Percentiles rank a stretch among this genome's conserved stretches.
Conservation (phyloP, 1,140 invertebrate genomes). For the Drosophila oshimai region DNA sequence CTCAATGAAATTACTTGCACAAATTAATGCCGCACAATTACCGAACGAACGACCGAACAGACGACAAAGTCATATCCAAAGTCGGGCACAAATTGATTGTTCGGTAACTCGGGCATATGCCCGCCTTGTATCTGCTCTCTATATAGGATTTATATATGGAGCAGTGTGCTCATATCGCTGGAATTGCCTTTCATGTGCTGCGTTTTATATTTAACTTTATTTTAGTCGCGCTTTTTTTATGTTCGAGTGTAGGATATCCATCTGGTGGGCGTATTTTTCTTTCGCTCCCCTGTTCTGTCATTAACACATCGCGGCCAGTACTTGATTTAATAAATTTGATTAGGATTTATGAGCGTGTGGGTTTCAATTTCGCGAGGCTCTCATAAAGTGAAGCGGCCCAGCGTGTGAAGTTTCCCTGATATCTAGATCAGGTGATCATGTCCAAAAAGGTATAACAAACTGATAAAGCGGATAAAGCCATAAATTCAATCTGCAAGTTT, state of each 20-base stretch:
- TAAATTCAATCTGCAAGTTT: background rate
- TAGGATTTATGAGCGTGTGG: constrained; percentile 68
- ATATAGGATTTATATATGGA: constrained; percentile 32
- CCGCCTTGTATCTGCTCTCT: constrained; percentile 15
- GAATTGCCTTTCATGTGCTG: constrained; percentile 33
- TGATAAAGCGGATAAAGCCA: background rate
- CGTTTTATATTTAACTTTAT: constrained; percentile 16
- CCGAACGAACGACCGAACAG: constrained; percentile 29
- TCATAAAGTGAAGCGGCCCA: background rate
- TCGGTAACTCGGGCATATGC: constrained; percentile 45
- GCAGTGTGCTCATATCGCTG: constrained; percentile 14
- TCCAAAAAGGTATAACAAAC: background rate
- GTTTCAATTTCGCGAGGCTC: constrained; percentile 28
- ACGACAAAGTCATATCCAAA: constrained; percentile 34
- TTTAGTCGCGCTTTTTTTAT: constrained; percentile 22
- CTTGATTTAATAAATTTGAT: constrained; percentile 80
- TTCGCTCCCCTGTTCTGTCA: constrained; percentile 36
- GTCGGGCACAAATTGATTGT: constrained; percentile 66
- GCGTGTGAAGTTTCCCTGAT: background rate
- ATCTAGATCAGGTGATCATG: constrained; percentile 18
- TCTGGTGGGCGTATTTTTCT: constrained; percentile 46
- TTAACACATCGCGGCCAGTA: constrained; percentile 60
- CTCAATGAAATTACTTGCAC: constrained; percentile 77
- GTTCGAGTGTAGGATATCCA: constrained; percentile 19
- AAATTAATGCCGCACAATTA: constrained; percentile 70